phyloP scores from a whole-genome alignment of 2,797 vertebrate genomes.

The Antrozous pallidus region DNA sequence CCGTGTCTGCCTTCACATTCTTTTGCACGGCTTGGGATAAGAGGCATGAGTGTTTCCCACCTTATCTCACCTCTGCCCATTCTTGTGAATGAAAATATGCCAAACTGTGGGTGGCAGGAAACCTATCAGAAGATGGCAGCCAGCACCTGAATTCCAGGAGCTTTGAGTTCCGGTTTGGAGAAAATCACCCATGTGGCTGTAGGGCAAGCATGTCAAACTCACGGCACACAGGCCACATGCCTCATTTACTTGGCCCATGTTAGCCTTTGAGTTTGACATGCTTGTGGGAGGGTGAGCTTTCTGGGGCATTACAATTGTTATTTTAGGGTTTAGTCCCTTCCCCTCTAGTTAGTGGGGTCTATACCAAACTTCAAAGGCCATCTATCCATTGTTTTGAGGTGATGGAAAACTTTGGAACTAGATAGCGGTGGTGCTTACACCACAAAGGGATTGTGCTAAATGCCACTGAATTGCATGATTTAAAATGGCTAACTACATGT shows the following conservation, averaged over 20 bases:
- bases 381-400: not conserved
- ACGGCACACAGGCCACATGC: no score
- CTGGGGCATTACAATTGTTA: not conserved
- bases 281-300: not conserved
- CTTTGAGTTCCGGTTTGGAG: not conserved
- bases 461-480: not conserved
- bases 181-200: not conserved
- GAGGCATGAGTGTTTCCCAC: not conserved
- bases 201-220: not conserved
- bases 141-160: not conserved
- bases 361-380: not conserved
- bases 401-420: not conserved
- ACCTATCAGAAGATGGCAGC: not conserved
- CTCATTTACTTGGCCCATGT: no score
- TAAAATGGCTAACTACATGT: not conserved
- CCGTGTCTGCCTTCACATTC: not conserved
- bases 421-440: not conserved
- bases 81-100: not conserved
- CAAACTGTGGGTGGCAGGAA: not conserved
- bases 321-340: not conserved
- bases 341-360: not conserved
- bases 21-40: not conserved
- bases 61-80: not conserved
- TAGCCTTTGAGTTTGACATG: no score
- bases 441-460: not conserved